A percentile compares a stretch with the other conserved stretches of the same genome.
Evolutionary conservation across 2,797 vertebrate species (phyloP).

Genomic region (Gallinago stenura): DNA sequence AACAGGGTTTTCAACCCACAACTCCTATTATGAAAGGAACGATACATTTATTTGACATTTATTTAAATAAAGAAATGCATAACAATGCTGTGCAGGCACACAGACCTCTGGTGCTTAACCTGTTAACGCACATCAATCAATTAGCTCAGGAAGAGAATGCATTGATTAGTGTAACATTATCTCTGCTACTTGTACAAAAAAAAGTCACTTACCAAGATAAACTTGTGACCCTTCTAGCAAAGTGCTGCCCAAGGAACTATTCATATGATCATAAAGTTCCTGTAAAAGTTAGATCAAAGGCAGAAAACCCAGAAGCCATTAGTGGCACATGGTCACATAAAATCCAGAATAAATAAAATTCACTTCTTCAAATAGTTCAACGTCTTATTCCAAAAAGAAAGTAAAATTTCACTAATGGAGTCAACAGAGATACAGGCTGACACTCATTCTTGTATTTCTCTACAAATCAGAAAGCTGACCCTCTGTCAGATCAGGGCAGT

Average conservation of each 20-base stretch:
- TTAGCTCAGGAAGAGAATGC: neutral
- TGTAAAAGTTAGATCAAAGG: slow-evolving; percentile 63
- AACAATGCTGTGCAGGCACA: neutral
- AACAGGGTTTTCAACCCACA: neutral
- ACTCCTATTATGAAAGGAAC: neutral
- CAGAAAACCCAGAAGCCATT: neutral
- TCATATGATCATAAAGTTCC: slow-evolving; percentile 99
- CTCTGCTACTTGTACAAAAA: neutral
- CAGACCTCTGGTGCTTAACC: neutral
- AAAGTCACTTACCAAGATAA: slow-evolving; percentile 88
- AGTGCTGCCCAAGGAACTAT: slow-evolving; percentile 89
- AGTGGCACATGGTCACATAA: neutral
- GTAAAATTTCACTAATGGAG: neutral
- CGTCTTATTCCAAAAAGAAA: neutral
- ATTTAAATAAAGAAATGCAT: neutral
- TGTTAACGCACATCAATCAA: neutral
- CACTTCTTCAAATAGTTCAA: neutral
- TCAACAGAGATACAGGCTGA: neutral
- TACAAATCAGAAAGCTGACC: neutral
- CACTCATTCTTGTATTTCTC: neutral
- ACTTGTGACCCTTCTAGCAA: slow-evolving; percentile 92
- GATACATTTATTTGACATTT: neutral
- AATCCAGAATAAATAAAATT: neutral
- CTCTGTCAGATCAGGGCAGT: neutral
- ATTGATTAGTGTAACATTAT: neutral